These are phyloP conservation scores for Florisuga fusca DNA, from an alignment of 2,797 vertebrate species.

Conservation along the genomic window DNA sequence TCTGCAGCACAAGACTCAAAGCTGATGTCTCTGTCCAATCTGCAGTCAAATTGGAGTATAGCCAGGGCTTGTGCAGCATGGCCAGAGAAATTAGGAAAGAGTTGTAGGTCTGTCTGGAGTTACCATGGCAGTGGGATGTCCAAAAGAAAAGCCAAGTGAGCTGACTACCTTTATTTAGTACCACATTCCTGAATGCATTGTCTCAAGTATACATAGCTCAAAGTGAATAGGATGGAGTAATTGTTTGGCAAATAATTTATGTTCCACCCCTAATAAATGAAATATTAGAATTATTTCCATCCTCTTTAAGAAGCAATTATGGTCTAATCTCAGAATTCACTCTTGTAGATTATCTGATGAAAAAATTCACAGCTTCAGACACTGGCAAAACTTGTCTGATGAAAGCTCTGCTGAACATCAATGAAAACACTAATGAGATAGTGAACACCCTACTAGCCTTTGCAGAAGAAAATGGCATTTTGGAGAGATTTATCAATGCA, in stretches of 20 bases:
- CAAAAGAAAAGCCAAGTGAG: not conserved
- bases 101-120: not conserved
- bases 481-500: conserved; percentile 81
- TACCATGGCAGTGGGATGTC: fast-evolving
- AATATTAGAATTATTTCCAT: not conserved
- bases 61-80: not conserved
- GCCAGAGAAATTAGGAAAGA: not conserved
- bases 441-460: conserved; percentile 76
- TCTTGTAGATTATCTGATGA: conserved; percentile 81
- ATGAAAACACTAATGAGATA: conserved; percentile 75
- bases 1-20: not conserved
- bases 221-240: not conserved
- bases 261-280: not conserved
- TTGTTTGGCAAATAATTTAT: not conserved
- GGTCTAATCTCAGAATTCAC: not conserved
- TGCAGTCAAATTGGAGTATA: not conserved
- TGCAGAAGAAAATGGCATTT: conserved; percentile 78
- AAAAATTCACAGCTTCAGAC: conserved; percentile 80
- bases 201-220: not conserved
- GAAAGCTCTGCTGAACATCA: conserved; percentile 85
- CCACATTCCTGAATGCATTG: not conserved
- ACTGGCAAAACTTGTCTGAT: conserved; percentile 85
- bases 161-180: not conserved
- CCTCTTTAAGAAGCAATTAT: not conserved
- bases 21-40: not conserved